Percentiles rank a stretch among this genome's conserved stretches.
phyloP scores from a whole-genome alignment of 1,140 invertebrate species.

The Hycleus cichorii region DNA sequence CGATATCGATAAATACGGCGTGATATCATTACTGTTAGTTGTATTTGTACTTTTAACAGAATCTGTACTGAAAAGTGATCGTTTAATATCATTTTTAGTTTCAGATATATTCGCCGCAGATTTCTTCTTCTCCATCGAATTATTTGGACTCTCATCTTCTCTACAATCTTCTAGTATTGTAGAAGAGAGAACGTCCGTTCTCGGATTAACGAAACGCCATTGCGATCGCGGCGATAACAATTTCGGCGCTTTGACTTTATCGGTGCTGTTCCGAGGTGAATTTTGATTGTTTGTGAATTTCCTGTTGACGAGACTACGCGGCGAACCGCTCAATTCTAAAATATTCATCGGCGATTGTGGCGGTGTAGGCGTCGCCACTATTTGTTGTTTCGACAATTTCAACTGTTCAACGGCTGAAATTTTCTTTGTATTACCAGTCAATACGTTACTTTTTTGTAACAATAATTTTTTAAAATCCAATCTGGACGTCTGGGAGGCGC shows the following conservation, averaged over 20 bases:
- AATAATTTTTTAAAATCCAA: constrained; percentile 77
- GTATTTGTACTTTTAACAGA: constrained; percentile 13
- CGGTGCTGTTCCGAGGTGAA: constrained; percentile 43
- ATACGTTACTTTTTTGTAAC: constrained; percentile 55
- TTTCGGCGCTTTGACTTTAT: constrained; percentile 52
- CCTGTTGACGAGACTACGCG: constrained; percentile 55
- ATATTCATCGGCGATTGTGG: constrained; percentile 49
- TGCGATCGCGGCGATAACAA: constrained; percentile 62
- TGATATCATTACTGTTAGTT: constrained; percentile 1
- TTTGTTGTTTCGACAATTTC: constrained; percentile 59
- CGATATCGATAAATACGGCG: constrained; percentile 41
- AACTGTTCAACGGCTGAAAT: constrained; percentile 76
- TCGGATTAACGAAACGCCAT: constrained; percentile 63
- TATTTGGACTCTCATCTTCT: constrained; percentile 56
- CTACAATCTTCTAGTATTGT: constrained; percentile 76
- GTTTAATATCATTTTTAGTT: constrained; percentile 3
- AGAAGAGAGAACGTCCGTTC: constrained; percentile 73
- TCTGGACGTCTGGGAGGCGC: constrained; percentile 53
- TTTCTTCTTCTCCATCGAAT: constrained; percentile 44
- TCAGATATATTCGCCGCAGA: constrained; percentile 4
- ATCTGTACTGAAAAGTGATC: background rate
- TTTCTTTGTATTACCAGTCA: constrained; percentile 47
- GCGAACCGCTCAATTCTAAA: constrained; percentile 57
- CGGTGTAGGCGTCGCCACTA: constrained; percentile 26
- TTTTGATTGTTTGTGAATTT: constrained; percentile 48